phyloP scores from a whole-genome alignment of 2,888 invertebrate genomes.

The Thumatha senex region DNA sequence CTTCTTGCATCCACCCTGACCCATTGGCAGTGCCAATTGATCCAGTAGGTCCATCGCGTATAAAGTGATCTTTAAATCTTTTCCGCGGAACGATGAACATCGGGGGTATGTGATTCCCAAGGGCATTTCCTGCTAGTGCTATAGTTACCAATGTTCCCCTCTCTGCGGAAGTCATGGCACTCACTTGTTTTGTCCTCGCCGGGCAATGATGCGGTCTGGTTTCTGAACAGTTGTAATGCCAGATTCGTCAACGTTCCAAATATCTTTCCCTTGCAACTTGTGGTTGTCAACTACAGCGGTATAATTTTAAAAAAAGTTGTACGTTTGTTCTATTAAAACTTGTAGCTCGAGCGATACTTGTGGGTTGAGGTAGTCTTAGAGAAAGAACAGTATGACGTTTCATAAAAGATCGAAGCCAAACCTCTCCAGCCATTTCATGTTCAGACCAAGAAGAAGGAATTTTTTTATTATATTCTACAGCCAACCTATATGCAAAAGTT shows the following conservation, averaged over 20 bases:
- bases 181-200: slow-evolving; percentile 43
- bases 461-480: background rate
- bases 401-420: slow-evolving; percentile 11
- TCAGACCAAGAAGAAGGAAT: background rate
- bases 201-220: background rate
- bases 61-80: background rate
- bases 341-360: slow-evolving; percentile 2
- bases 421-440: background rate
- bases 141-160: slow-evolving; percentile 27
- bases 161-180: slow-evolving; percentile 50
- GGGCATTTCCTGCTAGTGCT: slow-evolving; percentile 13
- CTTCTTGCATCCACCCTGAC: slow-evolving; percentile 31
- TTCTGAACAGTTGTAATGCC: slow-evolving; percentile 2
- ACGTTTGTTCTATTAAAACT: slow-evolving; percentile 1
- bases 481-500: background rate
- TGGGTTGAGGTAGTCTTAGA: background rate
- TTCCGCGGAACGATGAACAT: slow-evolving; percentile 6
- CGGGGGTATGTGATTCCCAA: background rate
- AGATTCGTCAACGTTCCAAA: slow-evolving; percentile 5
- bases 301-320: background rate
- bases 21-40: slow-evolving; percentile 23
- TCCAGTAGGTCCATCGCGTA: background rate
- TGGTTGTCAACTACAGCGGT: background rate
- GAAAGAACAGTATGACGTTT: background rate
- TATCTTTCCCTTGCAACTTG: background rate